phyloP scores from a whole-genome alignment of 2,797 vertebrate genomes.

The Uromys caudimaculatus region DNA sequence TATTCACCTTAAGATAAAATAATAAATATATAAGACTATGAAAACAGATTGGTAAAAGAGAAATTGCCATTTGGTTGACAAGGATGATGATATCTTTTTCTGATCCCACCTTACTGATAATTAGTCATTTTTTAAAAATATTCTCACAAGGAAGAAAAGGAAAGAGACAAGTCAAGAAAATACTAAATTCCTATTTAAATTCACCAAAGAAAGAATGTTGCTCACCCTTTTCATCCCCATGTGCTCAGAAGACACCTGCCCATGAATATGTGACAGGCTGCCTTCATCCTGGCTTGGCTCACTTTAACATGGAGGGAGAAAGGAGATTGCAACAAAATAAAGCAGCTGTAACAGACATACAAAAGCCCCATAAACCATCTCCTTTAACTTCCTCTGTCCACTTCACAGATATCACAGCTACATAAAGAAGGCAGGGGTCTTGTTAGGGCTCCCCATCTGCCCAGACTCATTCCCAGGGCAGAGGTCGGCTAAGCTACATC shows the following conservation, averaged over 20 bases:
- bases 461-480: neutral
- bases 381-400: neutral
- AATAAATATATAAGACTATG: conserved; percentile 13
- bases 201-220: neutral
- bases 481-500: neutral
- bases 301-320: neutral
- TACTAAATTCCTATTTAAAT: neutral
- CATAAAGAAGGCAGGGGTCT: neutral
- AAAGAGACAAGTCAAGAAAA: neutral
- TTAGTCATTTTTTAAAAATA: neutral
- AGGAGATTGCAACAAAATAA: neutral
- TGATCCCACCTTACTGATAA: neutral
- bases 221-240: neutral
- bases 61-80: neutral
- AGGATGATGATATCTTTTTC: neutral
- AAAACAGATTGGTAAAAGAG: conserved; percentile 29
- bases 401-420: neutral
- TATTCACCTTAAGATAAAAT: neutral
- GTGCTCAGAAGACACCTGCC: conserved; percentile 43
- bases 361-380: neutral
- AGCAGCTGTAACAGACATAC: neutral
- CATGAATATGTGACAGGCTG: neutral
- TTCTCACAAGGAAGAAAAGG: neutral
- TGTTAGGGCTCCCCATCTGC: neutral
- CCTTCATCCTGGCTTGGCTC: neutral